Evolutionary conservation across 2,797 vertebrate genomes (phyloP).

Genomic region (Myiotriccus ornatus): DNA sequence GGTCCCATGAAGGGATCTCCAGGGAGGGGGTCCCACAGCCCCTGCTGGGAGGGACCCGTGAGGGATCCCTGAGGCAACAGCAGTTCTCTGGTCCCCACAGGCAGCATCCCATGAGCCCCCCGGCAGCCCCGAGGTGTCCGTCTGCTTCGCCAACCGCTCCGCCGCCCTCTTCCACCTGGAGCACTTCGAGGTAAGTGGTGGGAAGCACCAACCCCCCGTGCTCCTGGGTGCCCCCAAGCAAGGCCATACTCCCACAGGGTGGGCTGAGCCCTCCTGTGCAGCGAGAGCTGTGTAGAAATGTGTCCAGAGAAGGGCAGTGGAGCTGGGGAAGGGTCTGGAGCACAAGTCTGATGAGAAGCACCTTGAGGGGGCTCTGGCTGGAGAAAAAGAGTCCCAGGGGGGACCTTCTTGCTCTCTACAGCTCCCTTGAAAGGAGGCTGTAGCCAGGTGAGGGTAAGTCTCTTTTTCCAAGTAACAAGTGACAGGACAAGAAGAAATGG

Average conservation of each 20-base stretch:
- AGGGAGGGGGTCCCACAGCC: neutral
- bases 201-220: neutral
- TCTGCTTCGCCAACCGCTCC: slow-evolving; percentile 94
- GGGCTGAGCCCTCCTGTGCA: neutral
- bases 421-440: neutral
- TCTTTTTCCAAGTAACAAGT: neutral
- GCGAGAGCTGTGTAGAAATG: neutral
- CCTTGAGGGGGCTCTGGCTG: neutral
- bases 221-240: neutral
- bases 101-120: slow-evolving; percentile 80
- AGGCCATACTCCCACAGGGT: neutral
- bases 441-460: neutral
- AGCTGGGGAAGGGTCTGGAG: neutral
- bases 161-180: slow-evolving; percentile 87
- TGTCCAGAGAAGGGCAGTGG: neutral
- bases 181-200: slow-evolving; percentile 81
- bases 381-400: neutral
- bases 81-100: slow-evolving; percentile 71
- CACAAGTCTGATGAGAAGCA: neutral
- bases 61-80: neutral
- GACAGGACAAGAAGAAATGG: neutral
- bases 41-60: neutral
- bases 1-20: too few species aligned
- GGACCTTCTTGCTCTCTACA: neutral
- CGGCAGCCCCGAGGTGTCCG: slow-evolving; percentile 79